Evolutionary conservation across 2,888 invertebrate species (phyloP).

Genomic region (Phlogophora meticulosa): DNA sequence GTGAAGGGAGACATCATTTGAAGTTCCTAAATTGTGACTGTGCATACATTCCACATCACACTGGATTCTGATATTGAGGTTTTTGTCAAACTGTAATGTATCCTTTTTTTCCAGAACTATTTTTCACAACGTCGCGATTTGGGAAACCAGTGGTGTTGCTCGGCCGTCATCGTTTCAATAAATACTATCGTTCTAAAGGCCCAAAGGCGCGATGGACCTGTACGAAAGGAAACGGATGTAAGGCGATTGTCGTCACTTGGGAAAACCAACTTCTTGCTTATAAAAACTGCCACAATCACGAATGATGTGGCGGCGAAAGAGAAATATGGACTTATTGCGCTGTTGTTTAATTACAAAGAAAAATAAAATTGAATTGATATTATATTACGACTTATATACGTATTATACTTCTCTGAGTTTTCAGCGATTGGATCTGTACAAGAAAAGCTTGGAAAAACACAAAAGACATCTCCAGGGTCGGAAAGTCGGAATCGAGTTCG

Average conservation of each 20-base stretch:
- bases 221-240: constrained; percentile 33
- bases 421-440: no score
- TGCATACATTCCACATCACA: no score
- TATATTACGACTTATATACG: no score
- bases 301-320: background rate
- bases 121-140: constrained; percentile 38
- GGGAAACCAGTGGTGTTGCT: constrained; percentile 41
- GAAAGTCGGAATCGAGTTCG: no score
- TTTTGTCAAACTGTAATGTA: background rate
- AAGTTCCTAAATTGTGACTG: background rate
- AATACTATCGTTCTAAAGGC: constrained; percentile 58
- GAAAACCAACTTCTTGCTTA: constrained; percentile 6
- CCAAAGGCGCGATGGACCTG: constrained; percentile 67
- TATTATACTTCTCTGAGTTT: no score
- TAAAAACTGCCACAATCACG: constrained; percentile 27
- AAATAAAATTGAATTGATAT: no score
- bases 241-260: constrained; percentile 30
- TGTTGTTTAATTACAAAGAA: no score
- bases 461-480: no score
- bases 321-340: no score
- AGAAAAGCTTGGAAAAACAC: no score
- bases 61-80: background rate
- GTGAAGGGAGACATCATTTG: no score
- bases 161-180: constrained; percentile 68
- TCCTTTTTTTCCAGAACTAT: constrained; percentile 9